Percentiles rank a stretch among this genome's conserved stretches.
Conservation (phyloP, 2,797 vertebrate genomes). For the Emydoidea blandingii region DNA sequence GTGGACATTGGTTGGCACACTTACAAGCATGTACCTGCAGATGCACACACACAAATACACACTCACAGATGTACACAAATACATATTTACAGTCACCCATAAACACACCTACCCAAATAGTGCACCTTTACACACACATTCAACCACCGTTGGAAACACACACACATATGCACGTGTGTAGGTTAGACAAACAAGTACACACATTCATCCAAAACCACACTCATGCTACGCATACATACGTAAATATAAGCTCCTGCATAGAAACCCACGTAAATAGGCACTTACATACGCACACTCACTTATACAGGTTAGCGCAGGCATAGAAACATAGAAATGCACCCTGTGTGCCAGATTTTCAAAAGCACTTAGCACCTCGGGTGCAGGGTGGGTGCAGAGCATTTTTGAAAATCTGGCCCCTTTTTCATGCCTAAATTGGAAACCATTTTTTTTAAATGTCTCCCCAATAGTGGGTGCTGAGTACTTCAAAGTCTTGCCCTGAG, state of each 20-base stretch:
- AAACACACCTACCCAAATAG: not conserved
- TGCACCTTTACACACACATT: not conserved
- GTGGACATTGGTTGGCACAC: not conserved
- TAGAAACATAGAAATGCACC: accelerated
- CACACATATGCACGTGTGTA: accelerated
- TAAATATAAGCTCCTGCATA: not conserved
- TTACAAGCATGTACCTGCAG: not conserved
- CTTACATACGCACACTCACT: not conserved
- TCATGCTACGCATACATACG: accelerated
- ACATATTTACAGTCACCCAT: not conserved
- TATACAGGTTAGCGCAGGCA: not conserved
- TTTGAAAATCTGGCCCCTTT: not conserved
- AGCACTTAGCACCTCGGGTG: not conserved
- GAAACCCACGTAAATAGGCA: accelerated
- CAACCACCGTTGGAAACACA: accelerated
- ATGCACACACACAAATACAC: not conserved
- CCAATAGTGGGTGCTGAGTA: not conserved
- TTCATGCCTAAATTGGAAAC: not conserved
- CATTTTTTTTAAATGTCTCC: not conserved
- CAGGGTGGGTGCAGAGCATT: accelerated
- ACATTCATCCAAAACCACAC: not conserved
- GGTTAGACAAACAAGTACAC: accelerated
- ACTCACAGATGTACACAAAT: not conserved
- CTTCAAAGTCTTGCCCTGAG: not conserved
- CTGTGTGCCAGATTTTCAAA: not conserved